These are phyloP conservation scores for Microtus oregoni DNA, from an alignment of 2,113 vertebrate species.

Conservation along the genomic window DNA sequence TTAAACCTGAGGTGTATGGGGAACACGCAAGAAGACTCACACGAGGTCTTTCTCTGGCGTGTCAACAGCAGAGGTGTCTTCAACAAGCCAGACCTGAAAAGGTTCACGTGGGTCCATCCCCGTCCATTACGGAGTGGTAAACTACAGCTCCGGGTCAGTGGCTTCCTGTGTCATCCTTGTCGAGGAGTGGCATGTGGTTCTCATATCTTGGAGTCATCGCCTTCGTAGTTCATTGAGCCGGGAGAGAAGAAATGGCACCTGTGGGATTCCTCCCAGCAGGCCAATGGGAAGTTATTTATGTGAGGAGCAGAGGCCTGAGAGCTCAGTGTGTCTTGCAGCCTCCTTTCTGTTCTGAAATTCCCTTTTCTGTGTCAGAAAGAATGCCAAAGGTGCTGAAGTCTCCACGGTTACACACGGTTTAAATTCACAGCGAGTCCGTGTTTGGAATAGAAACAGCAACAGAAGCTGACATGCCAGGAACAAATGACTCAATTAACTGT, in stretches of 20 bases:
- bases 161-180: not conserved
- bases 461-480: slow-evolving; percentile 64
- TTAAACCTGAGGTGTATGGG: not conserved
- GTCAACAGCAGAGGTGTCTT: not conserved
- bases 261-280: not conserved
- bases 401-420: slow-evolving; percentile 76
- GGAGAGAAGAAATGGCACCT: not conserved
- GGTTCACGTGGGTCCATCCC: not conserved
- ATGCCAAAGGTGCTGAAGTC: slow-evolving; percentile 84
- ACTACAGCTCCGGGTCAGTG: not conserved
- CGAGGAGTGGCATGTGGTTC: accelerated
- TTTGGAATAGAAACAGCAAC: slow-evolving; percentile 80
- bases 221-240: not conserved
- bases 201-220: not conserved
- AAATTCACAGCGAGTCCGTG: slow-evolving; percentile 83
- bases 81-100: not conserved
- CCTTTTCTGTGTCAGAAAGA: slow-evolving; percentile 82
- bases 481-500: slow-evolving; percentile 69
- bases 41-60: not conserved
- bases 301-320: slow-evolving; percentile 62
- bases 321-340: slow-evolving; percentile 61
- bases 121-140: not conserved
- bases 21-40: not conserved
- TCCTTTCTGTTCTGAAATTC: slow-evolving; percentile 78
- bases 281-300: slow-evolving; percentile 6